phyloP scores from a whole-genome alignment of 1,140 invertebrate species.

The Listronotus oregonensis region DNA sequence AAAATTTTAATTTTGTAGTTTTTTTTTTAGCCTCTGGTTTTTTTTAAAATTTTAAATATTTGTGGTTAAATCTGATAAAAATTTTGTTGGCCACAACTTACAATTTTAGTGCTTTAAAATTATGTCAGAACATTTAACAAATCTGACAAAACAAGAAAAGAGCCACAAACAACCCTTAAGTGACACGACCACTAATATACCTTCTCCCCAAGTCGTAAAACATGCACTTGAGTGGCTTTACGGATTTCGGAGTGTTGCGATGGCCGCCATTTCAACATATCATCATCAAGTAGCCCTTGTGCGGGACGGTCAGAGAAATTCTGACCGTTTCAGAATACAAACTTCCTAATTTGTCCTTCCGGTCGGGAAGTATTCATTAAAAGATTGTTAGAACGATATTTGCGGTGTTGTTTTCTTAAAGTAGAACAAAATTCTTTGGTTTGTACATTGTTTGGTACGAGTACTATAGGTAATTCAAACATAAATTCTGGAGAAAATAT shows the following conservation, averaged over 20 bases:
- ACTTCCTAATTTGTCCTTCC: constrained; percentile 42
- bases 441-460: neutral
- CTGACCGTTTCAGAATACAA: constrained; percentile 47
- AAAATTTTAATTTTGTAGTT: too few species aligned
- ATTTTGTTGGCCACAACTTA: too few species aligned
- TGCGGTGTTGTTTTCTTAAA: neutral
- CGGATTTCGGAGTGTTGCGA: constrained; percentile 41
- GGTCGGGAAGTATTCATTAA: constrained; percentile 4
- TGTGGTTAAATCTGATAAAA: too few species aligned
- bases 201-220: constrained; percentile 36
- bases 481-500: too few species aligned
- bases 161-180: constrained; percentile 22
- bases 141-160: constrained; percentile 31
- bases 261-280: constrained; percentile 47
- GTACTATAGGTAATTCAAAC: too few species aligned
- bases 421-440: neutral
- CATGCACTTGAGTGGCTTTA: constrained; percentile 46
- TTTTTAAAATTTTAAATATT: too few species aligned
- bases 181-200: constrained; percentile 23
- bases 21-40: too few species aligned
- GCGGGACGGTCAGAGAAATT: constrained; percentile 29
- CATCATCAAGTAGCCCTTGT: constrained; percentile 50
- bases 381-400: neutral
- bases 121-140: constrained; percentile 21
- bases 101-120: neutral